Percentiles rank a stretch among this genome's conserved stretches.
Evolutionary conservation across 2,113 vertebrate species (phyloP).

Genomic region (Riparia riparia): DNA sequence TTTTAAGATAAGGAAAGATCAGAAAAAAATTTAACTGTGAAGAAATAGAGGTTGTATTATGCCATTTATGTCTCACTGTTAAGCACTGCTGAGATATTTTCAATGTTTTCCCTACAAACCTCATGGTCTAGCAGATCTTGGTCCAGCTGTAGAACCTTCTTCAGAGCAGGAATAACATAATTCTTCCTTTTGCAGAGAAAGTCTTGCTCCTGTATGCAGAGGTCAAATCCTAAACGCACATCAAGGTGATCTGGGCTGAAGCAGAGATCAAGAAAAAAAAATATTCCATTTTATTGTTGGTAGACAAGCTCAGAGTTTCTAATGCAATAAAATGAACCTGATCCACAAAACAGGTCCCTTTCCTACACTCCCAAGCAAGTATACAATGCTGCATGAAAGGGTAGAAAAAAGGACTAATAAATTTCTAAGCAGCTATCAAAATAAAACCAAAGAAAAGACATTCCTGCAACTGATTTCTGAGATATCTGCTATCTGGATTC

Average conservation of each 20-base stretch:
- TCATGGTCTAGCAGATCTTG: slow-evolving; percentile 69
- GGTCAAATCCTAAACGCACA: slow-evolving; percentile 82
- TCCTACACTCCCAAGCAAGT: neutral
- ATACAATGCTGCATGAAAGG: neutral
- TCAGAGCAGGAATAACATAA: slow-evolving; percentile 75
- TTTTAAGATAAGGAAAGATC: neutral
- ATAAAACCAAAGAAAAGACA: neutral
- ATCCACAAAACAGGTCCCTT: neutral
- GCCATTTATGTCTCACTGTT: neutral
- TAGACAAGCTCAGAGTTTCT: neutral
- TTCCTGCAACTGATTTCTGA: neutral
- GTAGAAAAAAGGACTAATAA: neutral
- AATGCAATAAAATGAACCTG: neutral
- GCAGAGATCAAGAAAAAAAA: neutral
- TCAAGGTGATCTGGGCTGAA: slow-evolving; percentile 65
- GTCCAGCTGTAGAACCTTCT: slow-evolving; percentile 76
- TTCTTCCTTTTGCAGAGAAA: slow-evolving; percentile 81
- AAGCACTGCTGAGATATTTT: neutral
- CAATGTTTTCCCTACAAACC: slow-evolving; percentile 63
- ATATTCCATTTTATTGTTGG: neutral
- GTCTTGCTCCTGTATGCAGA: slow-evolving; percentile 78
- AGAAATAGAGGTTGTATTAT: neutral
- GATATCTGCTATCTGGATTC: neutral
- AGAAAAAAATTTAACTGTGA: neutral
- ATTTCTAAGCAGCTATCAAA: neutral